Base-by-base conservation (phyloP, 1,140 invertebrate genomes). In the Eufriesea mexicana region DNA sequence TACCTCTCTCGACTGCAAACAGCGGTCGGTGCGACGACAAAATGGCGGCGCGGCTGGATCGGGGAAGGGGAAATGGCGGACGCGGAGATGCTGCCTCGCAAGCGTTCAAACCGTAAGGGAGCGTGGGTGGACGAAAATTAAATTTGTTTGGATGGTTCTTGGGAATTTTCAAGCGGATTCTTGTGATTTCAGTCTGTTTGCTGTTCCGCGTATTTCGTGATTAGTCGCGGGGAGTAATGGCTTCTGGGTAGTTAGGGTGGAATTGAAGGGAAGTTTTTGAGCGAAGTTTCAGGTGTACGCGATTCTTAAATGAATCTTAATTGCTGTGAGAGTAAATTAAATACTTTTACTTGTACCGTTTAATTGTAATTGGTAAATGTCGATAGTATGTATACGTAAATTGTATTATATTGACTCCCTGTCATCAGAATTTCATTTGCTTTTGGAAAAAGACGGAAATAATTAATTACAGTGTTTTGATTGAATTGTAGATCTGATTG, bases 1-100 rank as follows among this genome's bases (percentile, higher is more conserved):
- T 57, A 35, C 28, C 10, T 23, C 10, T 66, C 73, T 67, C 64
- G 47, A 83, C 64, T 47, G 81, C 57, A 79, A 78, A 71, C 81
- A 79, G 25, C 28, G 67, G 49, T 57, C 42, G 47, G 67, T 28
- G 47, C 23, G 14, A 45, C 25, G 45, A 75, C 59, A 62, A 61
- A 75, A 66, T 62, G 25, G 16, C 25, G 61, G 23, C 5, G 2
- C 23, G 8, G 12, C 5, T 9, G 28, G 51, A 1, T 12, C 12
- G 57, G 10, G 25, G 28, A 55, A 54, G 9, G 28, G 42, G 25
- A 1, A 35, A 35, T n/a, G n/a, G 9, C 16, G 20, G 18, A 49
- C 35, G 35, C 6, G 28, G 7, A 42, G 25, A 14, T 14, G 20
- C 2, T 23, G 18, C 16, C 23, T 18, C 14, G 28, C 23, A 71